Evolutionary conservation across 2,113 vertebrate species (phyloP), one percentile per base, ranked within the genome.

Genomic region (Alethe diademata): DNA sequence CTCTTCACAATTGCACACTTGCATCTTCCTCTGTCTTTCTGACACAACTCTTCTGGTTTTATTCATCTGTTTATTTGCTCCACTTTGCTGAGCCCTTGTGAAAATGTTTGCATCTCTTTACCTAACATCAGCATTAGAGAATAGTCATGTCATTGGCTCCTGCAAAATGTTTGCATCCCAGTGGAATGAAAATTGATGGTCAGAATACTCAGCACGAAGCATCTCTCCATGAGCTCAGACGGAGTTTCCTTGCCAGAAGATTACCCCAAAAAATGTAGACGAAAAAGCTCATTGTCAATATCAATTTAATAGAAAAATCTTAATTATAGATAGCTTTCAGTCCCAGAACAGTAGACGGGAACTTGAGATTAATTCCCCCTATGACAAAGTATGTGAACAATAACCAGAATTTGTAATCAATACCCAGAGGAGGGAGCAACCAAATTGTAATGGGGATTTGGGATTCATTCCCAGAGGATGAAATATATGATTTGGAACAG

Each of bases 261-360:
- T 29, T 96, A 90, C 69, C 95, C 82, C 79, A 50, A 95, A 92
- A 92, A 90, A 70, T 28, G 64, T 18, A 93, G 78, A 62, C 0
- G 0, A 60, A 51, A 90, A 82, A 93, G 42, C 71, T 88, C 82
- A 70, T 78, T 1, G 5, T 86, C 82, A 90, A 96, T 95, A 94
- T 31, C 92, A 75, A 78, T 88, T 95, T 96, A 97, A 94, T 93
- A 95, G 82, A 94, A 96, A 96, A 96, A 95, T 92, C 88, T 97
- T 96, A 97, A 96, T 96, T 97, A 97, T 96, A 97, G 92, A 86
- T 95, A 96, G 94, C 75, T 96, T 96, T 94, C 69, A 84, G 93
- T 97, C 96, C 96, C 95, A 96, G 95, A 96, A 95, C 92, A 95
- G 90, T 90, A 93, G 78, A 94, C 0, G 1, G 95, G 90, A 95